A percentile compares a stretch with the other conserved stretches of the same genome.
These are phyloP conservation scores for Botia kubotai DNA, from an alignment of 2,797 vertebrate species.

Conservation along the genomic window DNA sequence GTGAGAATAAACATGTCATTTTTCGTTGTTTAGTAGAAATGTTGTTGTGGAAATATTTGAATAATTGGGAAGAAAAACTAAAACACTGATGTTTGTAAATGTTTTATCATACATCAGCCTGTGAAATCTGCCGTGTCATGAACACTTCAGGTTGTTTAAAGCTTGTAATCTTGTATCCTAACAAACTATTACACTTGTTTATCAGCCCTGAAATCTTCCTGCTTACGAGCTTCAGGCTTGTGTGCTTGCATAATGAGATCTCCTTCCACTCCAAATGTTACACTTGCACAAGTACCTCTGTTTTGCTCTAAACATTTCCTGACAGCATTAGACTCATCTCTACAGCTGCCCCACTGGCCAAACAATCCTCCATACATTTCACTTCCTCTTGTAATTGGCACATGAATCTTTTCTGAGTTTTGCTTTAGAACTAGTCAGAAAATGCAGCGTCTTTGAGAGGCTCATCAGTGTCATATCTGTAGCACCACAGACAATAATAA, in stretches of 20 bases:
- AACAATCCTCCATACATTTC: constrained; percentile 42
- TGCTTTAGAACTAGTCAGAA: too few relatives aligned
- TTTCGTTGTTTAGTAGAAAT: too few relatives aligned
- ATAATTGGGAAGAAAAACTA: too few relatives aligned
- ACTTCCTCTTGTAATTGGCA: constrained; percentile 44
- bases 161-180: background rate
- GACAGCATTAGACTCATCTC: constrained; percentile 45
- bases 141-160: too few relatives aligned
- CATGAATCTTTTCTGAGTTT: constrained; percentile 20
- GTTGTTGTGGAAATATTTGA: too few relatives aligned
- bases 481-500: too few relatives aligned
- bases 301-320: constrained; percentile 55
- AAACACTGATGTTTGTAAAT: too few relatives aligned
- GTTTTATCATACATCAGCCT: too few relatives aligned
- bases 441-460: too few relatives aligned
- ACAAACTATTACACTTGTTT: constrained; percentile 9
- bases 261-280: constrained; percentile 84
- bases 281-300: constrained; percentile 74
- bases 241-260: constrained; percentile 86
- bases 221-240: constrained; percentile 40
- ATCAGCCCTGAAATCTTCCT: constrained; percentile 25
- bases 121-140: too few relatives aligned
- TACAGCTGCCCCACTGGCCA: constrained; percentile 25
- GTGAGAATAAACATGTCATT: too few relatives aligned
- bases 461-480: too few relatives aligned